Conservation (phyloP, 2,113 vertebrate species). For the Xiphophorus maculatus region DNA sequence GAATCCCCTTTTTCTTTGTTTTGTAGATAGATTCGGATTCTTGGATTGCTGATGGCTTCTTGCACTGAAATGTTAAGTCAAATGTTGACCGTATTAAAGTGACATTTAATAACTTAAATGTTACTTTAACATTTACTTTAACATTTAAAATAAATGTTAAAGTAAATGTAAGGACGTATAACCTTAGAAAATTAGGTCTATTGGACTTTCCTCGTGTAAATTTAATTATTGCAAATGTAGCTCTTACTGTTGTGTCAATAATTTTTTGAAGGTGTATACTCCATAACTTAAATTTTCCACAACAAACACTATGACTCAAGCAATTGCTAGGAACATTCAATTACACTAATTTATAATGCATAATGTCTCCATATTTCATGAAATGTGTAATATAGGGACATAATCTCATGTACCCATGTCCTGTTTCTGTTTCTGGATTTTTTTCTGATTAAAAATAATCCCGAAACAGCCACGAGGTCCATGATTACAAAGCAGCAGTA, state of each 20-base stretch:
- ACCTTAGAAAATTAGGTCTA: constrained; percentile 2
- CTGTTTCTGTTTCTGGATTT: too few relatives aligned
- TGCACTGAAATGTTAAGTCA: constrained; percentile 1
- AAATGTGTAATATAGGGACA: background rate
- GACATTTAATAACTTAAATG: background rate
- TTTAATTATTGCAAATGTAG: constrained; percentile 1
- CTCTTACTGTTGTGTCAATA: background rate
- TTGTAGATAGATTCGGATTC: background rate
- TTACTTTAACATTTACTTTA: too few relatives aligned
- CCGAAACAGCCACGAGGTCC: background rate
- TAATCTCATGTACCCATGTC: too few relatives aligned
- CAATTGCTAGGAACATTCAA: too few relatives aligned
- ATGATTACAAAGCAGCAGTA: background rate
- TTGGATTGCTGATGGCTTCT: background rate
- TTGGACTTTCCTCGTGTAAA: constrained; percentile 17
- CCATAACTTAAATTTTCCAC: too few relatives aligned
- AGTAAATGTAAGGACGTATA: background rate
- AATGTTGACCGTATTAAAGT: constrained; percentile 13
- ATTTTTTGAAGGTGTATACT: too few relatives aligned
- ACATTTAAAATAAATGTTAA: too few relatives aligned
- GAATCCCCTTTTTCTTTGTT: background rate
- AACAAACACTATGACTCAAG: too few relatives aligned
- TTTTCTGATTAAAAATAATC: too few relatives aligned
- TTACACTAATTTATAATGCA: too few relatives aligned
- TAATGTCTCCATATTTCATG: background rate